These are phyloP conservation scores for Sericinus montela DNA, from an alignment of 2,888 invertebrate species.

Conservation along the genomic window DNA sequence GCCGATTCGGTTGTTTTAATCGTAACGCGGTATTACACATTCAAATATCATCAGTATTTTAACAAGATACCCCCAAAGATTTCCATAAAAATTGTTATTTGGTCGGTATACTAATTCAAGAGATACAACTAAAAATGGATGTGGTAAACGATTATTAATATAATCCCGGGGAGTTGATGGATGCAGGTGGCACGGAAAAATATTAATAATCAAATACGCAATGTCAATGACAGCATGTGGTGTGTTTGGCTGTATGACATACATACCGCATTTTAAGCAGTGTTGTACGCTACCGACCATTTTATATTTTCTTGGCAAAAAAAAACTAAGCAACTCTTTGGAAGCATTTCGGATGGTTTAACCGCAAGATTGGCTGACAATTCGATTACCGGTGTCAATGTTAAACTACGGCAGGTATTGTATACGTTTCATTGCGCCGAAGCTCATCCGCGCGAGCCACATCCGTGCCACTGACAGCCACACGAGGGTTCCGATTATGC, in stretches of 20 bases:
- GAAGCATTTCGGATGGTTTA: neutral
- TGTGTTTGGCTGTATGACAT: too few species aligned
- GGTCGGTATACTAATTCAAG: neutral
- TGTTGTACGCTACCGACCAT: too few species aligned
- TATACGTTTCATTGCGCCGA: neutral
- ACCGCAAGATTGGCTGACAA: slow-evolving; percentile 3
- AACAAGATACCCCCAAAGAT: neutral
- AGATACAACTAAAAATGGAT: too few species aligned
- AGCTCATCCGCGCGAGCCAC: neutral
- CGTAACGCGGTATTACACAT: slow-evolving; percentile 16
- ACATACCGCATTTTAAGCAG: too few species aligned
- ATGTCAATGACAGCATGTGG: too few species aligned
- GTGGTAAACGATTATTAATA: too few species aligned
- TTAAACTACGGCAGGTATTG: slow-evolving; percentile 1
- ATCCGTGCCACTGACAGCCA: neutral
- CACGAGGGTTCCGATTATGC: neutral
- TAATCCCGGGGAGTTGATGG: too few species aligned
- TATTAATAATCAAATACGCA: too few species aligned
- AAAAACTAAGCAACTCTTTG: neutral
- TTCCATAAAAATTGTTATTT: slow-evolving; percentile 1
- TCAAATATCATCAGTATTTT: slow-evolving; percentile 6
- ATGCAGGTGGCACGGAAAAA: too few species aligned
- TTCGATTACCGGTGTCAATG: slow-evolving; percentile 9
- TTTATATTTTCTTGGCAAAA: neutral
- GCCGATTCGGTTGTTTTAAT: slow-evolving; percentile 12